phyloP scores from a whole-genome alignment of 2,797 vertebrate species.

The Semaprochilodus insignis region DNA sequence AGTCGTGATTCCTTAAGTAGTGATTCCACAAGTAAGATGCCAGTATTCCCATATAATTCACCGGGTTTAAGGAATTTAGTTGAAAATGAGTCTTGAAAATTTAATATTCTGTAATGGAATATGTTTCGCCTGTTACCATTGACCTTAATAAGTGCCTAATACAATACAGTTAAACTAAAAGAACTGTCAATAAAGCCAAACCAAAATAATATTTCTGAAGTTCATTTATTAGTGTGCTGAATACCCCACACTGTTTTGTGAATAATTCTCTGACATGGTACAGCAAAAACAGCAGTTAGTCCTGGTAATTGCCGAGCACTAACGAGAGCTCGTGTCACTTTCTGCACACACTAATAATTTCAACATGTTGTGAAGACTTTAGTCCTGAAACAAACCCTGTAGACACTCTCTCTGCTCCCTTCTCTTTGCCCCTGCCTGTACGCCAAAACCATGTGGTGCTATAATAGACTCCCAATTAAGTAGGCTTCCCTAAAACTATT shows the following conservation, averaged over 20 bases:
- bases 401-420: conserved; percentile 61
- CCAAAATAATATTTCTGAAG: not conserved
- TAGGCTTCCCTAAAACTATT: not conserved
- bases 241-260: not conserved
- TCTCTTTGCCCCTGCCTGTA: conserved; percentile 30
- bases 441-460: not conserved
- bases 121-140: not conserved
- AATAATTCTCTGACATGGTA: conserved; percentile 5
- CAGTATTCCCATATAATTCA: not conserved
- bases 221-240: conserved; percentile 25
- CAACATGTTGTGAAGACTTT: conserved; percentile 4
- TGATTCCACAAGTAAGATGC: not conserved
- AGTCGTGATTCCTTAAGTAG: not conserved
- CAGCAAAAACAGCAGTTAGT: conserved; percentile 37
- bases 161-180: not conserved
- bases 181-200: not conserved
- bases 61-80: too few relatives aligned
- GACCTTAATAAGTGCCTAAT: not conserved
- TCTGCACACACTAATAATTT: conserved; percentile 32
- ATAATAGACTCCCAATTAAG: not conserved
- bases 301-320: conserved; percentile 30
- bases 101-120: not conserved
- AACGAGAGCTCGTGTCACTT: conserved; percentile 29
- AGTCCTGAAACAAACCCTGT: conserved; percentile 6
- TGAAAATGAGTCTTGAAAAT: not conserved